Base-by-base conservation (phyloP, 1,140 invertebrate genomes). In the Diorhabda sublineata region DNA sequence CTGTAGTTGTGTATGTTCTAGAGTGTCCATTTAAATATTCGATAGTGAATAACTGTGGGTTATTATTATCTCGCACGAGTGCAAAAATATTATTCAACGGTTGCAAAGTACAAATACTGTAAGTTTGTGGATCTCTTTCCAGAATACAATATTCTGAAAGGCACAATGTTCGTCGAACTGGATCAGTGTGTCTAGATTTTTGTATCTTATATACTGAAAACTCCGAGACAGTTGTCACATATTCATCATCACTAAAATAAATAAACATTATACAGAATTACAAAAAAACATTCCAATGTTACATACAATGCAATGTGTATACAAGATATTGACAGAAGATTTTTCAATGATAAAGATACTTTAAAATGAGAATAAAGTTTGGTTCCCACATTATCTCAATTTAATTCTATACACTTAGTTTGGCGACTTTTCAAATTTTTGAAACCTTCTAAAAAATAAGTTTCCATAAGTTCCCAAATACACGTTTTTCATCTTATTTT, bases 111-210 rank as follows among this genome's bases (percentile, higher is more conserved):
- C 88, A 91, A 70, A 97, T 91, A 75, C 90, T 93, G 81, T 99
- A 99, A 1, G 96, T 97, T 77, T 94, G 93, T 42, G 95, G 95
- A 85, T 99, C 98, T 76, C 98, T 86, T 85, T 99, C 98, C 45
- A 99, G 82, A 26, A 99, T 83, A 83, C 97, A 99, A 0, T 91
- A 92, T 82, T 99, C 97, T 0, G 95, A 96, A 0, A 99, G 84
- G 80, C 97, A 98, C n/a, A 99, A 85, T 2, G 93, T 93, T 69
- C 97, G 85, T 72, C 92, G 85, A 45, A 95, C 90, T 3, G 90
- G 88, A 74, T 94, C 92, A 71, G 86, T 85, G 81, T 96, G 91
- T 60, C 94, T 85, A 5, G 85, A 82, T 8, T 88, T 88, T 69
- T 88, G 88, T 67, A 92, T 85, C 84, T 98, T 98, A 77, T 97